Evolutionary conservation across 2,113 vertebrate genomes (phyloP), one percentile per base, ranked within the genome.

Genomic region (Alligator sinensis): DNA sequence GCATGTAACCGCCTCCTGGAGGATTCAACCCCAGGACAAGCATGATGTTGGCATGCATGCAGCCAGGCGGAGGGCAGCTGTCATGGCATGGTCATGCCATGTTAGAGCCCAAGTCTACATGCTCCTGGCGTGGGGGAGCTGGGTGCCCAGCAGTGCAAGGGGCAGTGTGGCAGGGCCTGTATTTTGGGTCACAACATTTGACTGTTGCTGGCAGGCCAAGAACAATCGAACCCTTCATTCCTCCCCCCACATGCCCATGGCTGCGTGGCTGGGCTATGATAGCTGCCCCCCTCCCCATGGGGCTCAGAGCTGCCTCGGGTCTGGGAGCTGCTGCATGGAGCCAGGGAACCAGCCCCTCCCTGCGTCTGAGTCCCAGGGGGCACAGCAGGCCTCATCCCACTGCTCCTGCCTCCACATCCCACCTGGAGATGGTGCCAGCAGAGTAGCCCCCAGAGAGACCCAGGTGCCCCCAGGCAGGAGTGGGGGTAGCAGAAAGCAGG

Each of bases 171-270:
- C 70, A 24, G 21, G 47, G 15, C 21, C 21, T 47, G 38, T 74
- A 38, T 74, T 74, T 47, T 74, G 70, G 70, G 22, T 74, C 34
- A 74, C 70, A 74, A 74, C 70, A 74, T 38, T 74, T 3, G 1
- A 5, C 34, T 74, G 70, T 74, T 74, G 70, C 22, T 24, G 34
- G 34, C 70, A 47, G 47, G 47, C 70, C 12, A 34, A 1, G 21
- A 74, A 74, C 34, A 47, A 38, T 5, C 11, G 5, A 47, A 34
- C 70, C 68, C 24, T 47, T 74, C 17, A 15, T 74, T 15, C 12
- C 70, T 11, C 83, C 68, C 24, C 1, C 68, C 77, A n/a, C 82
- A 91, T 95, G 96, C 90, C 96, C 74, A 74, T 66, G 0, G 88
- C 82, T 38, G 38, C 38, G 47, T 47, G 47, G 47, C 47, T 47